phyloP scores from a whole-genome alignment of 2,888 invertebrate species.

The Rhopalosiphum nymphaeae region DNA sequence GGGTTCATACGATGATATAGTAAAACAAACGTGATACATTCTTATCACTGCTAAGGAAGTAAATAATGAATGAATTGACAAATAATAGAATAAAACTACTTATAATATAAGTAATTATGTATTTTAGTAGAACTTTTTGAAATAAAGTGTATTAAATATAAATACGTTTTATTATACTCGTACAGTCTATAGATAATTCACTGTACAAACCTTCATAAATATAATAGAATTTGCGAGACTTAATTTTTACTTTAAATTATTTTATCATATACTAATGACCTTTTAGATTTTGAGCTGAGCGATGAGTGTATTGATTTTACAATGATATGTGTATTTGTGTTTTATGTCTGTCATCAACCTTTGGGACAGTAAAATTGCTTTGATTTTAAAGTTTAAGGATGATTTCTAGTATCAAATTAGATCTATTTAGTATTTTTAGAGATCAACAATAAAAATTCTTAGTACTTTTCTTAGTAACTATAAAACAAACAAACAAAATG shows the following conservation, averaged over 20 bases:
- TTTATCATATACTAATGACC: neutral
- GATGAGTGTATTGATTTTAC: too few relatives aligned
- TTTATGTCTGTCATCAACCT: too few relatives aligned
- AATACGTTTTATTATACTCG: neutral
- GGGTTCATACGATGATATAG: neutral
- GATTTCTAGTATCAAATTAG: too few relatives aligned
- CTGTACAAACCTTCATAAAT: neutral
- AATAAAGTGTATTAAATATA: neutral
- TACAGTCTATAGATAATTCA: neutral
- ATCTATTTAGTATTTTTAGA: too few relatives aligned
- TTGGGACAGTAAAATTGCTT: too few relatives aligned
- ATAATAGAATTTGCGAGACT: neutral
- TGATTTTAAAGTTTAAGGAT: too few relatives aligned
- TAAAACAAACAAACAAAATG: too few relatives aligned
- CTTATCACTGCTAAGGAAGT: neutral
- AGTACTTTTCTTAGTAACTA: too few relatives aligned
- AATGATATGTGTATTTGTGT: too few relatives aligned
- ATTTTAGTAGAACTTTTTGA: neutral
- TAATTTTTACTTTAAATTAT: neutral
- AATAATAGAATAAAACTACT: neutral
- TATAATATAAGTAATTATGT: neutral
- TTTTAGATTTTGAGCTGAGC: neutral
- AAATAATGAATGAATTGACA: neutral
- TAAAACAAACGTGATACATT: neutral
- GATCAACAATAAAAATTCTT: too few relatives aligned